These are phyloP conservation scores for Sarcophaga subvicina DNA, from an alignment of 2,888 invertebrate species.

Conservation along the genomic window DNA sequence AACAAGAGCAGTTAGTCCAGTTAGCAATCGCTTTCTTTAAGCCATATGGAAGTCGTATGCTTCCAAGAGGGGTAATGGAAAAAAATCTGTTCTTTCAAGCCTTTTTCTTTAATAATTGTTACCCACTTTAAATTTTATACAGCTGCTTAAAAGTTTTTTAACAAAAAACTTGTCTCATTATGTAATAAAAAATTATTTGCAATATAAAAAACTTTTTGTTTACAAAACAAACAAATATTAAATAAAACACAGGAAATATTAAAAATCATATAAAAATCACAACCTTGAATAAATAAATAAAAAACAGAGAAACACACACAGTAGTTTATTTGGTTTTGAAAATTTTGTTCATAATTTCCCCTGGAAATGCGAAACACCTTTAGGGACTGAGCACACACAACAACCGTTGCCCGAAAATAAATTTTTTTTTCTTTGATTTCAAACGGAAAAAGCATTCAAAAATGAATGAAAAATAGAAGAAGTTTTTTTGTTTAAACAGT, in stretches of 20 bases:
- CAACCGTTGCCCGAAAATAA: background rate
- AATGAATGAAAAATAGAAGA: too few relatives aligned
- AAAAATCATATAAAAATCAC: background rate
- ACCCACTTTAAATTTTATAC: too few relatives aligned
- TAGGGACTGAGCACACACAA: background rate
- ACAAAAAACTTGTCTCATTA: too few relatives aligned
- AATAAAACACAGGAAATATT: background rate
- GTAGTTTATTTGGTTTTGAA: background rate
- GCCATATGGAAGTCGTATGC: too few relatives aligned
- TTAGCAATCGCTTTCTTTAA: too few relatives aligned
- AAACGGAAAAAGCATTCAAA: background rate
- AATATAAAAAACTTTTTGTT: background rate
- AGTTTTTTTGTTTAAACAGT: too few relatives aligned
- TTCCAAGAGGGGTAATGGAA: too few relatives aligned
- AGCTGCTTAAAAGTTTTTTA: too few relatives aligned
- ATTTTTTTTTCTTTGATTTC: background rate
- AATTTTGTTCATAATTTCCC: background rate
- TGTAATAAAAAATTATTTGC: too few relatives aligned
- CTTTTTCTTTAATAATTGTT: too few relatives aligned
- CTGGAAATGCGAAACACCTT: constrained; percentile 6
- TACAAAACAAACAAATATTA: background rate
- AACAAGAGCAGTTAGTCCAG: too few relatives aligned
- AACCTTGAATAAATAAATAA: constrained; percentile 5
- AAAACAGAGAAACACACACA: background rate
- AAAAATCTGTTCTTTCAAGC: too few relatives aligned